These are phyloP conservation scores for Aulostomus chinensis DNA, from an alignment of 2,797 vertebrate genomes.

Conservation along the genomic window DNA sequence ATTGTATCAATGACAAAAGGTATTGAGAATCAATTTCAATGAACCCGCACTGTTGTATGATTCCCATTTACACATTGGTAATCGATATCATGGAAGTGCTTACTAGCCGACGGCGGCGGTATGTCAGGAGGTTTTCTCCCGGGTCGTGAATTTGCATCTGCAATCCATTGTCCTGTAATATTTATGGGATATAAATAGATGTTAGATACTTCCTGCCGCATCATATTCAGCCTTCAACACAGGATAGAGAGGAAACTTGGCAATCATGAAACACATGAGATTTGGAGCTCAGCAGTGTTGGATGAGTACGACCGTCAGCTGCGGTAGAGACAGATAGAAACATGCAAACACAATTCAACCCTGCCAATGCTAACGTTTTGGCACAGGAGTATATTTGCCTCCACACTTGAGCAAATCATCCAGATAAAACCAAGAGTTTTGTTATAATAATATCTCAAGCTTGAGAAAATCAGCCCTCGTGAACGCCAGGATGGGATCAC, in stretches of 20 bases:
- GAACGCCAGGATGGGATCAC: background rate
- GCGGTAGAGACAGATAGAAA: constrained; percentile 35
- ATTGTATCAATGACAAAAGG: constrained; percentile 35
- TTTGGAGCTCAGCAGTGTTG: constrained; percentile 39
- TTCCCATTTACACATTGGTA: constrained; percentile 35
- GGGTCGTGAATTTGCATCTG: constrained; percentile 6
- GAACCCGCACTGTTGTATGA: constrained; percentile 45
- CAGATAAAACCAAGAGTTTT: constrained; percentile 45
- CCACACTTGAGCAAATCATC: constrained; percentile 31
- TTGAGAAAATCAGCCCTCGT: constrained; percentile 8
- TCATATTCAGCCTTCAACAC: background rate
- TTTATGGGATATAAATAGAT: background rate
- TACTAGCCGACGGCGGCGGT: constrained; percentile 14
- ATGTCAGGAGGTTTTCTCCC: constrained; percentile 1
- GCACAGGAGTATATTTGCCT: constrained; percentile 29
- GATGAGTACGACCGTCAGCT: constrained; percentile 39
- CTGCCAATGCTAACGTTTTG: constrained; percentile 43
- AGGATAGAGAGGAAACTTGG: background rate
- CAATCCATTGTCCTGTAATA: background rate
- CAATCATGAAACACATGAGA: constrained; percentile 25
- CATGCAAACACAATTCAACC: constrained; percentile 38
- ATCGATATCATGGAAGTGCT: constrained; percentile 55
- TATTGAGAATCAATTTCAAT: constrained; percentile 66
- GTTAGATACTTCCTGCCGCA: no score
- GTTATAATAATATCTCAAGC: constrained; percentile 33